These are phyloP conservation scores for Lates japonicus DNA, from an alignment of 2,797 vertebrate species.

Conservation along the genomic window DNA sequence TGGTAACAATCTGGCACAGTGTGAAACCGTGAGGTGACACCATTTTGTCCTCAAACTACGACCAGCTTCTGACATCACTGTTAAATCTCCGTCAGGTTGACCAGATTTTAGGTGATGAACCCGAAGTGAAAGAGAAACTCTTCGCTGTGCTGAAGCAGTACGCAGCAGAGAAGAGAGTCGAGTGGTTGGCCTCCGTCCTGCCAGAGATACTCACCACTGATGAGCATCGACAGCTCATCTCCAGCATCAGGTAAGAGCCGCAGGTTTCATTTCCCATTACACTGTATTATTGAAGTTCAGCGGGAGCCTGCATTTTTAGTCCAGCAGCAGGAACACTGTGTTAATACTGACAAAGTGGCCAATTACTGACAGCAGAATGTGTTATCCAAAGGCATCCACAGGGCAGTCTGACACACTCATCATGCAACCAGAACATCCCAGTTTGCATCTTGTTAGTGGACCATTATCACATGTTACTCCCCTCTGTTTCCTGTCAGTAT, in stretches of 20 bases:
- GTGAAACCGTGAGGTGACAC: background rate
- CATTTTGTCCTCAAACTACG: background rate
- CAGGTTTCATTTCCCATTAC: constrained; percentile 12
- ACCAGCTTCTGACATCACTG: background rate
- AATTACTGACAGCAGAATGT: background rate
- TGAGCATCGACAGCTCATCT: constrained; percentile 90
- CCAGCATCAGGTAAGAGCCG: constrained; percentile 92
- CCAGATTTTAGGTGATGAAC: constrained; percentile 90
- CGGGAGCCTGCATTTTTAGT: background rate
- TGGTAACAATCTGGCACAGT: background rate
- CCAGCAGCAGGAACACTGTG: background rate
- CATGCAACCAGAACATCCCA: background rate
- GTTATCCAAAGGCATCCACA: too few relatives aligned
- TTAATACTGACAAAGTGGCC: background rate
- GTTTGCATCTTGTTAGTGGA: background rate
- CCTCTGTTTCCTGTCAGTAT: background rate
- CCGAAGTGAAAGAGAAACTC: constrained; percentile 91
- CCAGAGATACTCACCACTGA: constrained; percentile 89
- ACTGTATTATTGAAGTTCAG: background rate
- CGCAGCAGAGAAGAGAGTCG: constrained; percentile 92
- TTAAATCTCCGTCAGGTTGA: constrained; percentile 87
- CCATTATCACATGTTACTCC: background rate
- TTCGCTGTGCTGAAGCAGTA: constrained; percentile 94
- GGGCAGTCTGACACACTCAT: background rate
- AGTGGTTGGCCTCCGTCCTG: constrained; percentile 91